These are phyloP conservation scores for Tapirus terrestris DNA, from an alignment of 2,113 vertebrate species.

Conservation along the genomic window DNA sequence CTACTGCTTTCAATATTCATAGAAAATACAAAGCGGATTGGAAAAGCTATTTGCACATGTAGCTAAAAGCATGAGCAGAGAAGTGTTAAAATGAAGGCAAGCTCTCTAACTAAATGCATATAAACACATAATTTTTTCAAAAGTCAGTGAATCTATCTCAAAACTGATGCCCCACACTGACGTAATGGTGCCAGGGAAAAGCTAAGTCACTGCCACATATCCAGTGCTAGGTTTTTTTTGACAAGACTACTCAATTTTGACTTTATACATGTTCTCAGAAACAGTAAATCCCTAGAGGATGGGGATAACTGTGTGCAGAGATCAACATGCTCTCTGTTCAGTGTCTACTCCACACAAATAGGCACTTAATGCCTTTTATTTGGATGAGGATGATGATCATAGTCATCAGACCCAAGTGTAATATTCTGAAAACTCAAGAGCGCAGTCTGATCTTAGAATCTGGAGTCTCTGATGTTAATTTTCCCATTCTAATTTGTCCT, in stretches of 20 bases:
- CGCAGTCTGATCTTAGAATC: neutral
- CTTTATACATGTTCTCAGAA: neutral
- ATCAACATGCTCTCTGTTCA: neutral
- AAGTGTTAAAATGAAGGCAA: neutral
- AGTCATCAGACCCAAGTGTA: neutral
- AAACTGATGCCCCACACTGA: neutral
- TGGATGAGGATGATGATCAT: neutral
- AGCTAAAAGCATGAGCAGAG: constrained; percentile 2
- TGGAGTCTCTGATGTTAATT: neutral
- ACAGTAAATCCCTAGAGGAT: neutral
- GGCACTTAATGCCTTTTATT: neutral
- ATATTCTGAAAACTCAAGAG: neutral
- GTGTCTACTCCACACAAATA: neutral
- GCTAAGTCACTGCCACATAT: neutral
- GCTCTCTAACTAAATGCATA: neutral
- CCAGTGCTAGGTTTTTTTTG: neutral
- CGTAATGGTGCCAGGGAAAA: neutral
- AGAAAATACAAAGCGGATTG: constrained; percentile 22
- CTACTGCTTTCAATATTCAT: neutral
- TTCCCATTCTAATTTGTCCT: neutral
- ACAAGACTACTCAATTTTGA: neutral
- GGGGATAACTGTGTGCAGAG: neutral
- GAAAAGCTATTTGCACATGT: neutral
- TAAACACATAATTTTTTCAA: neutral
- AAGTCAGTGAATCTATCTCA: neutral